A percentile compares a stretch with the other conserved stretches of the same genome.
Conservation (phyloP, 1,140 invertebrate genomes). For the Pogonomyrmex californicus region DNA sequence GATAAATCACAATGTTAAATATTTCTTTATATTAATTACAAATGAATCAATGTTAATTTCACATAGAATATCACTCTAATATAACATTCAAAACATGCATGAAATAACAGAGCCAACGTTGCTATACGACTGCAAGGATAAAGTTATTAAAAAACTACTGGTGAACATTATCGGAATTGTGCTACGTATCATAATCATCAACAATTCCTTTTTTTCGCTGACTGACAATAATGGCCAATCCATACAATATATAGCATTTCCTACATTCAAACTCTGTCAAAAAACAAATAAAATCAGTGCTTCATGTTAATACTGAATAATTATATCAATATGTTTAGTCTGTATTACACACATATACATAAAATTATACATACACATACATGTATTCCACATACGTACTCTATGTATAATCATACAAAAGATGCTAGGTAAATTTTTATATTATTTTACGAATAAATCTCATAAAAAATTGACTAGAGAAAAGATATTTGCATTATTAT, state of each 20-base stretch:
- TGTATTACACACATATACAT: too few species aligned
- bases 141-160: conserved; percentile 45
- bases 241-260: conserved; percentile 14
- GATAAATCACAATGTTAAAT: too few species aligned
- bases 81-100: too few species aligned
- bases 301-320: neutral
- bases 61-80: too few species aligned
- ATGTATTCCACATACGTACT: too few species aligned
- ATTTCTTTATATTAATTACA: too few species aligned
- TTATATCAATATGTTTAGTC: too few species aligned
- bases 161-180: conserved; percentile 55
- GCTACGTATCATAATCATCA: conserved; percentile 55
- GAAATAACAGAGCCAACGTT: conserved; percentile 1
- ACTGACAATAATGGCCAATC: conserved; percentile 19
- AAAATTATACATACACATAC: neutral
- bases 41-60: too few species aligned
- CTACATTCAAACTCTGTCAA: conserved; percentile 9
- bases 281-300: neutral
- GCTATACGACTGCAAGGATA: conserved; percentile 36
- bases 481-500: neutral
- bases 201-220: neutral
- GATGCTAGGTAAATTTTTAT: neutral
- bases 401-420: too few species aligned
- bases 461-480: neutral
- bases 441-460: neutral